Evolutionary conservation across 2,888 invertebrate genomes (phyloP).

Genomic region (Alentia gelatinosa): DNA sequence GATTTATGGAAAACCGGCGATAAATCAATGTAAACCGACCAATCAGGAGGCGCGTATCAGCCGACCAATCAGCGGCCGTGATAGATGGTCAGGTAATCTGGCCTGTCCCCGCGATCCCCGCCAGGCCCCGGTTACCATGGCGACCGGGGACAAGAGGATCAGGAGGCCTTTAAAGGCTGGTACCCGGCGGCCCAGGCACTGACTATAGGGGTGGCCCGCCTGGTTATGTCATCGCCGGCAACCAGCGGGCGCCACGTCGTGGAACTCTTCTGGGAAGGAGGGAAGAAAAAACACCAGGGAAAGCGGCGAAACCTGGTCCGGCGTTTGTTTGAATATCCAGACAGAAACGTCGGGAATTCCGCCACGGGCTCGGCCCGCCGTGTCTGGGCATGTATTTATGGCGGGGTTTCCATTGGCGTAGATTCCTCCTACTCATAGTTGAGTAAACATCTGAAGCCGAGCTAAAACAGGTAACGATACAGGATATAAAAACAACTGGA

Average conservation of each 20-base stretch:
- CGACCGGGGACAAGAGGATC: background rate
- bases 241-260: too few species aligned
- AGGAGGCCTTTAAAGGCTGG: background rate
- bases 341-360: too few species aligned
- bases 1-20: constrained; percentile 1
- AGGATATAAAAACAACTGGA: too few species aligned
- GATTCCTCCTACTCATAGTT: too few species aligned
- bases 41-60: background rate
- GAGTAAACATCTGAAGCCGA: too few species aligned
- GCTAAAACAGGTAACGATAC: too few species aligned
- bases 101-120: background rate
- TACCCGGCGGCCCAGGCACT: background rate
- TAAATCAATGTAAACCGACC: constrained; percentile 16
- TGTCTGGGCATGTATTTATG: too few species aligned
- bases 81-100: constrained; percentile 15
- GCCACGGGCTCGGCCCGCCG: too few species aligned
- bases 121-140: background rate
- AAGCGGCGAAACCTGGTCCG: too few species aligned
- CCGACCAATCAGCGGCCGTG: background rate
- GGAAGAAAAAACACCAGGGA: background rate
- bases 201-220: background rate
- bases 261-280: background rate
- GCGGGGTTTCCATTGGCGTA: too few species aligned
- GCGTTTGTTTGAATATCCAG: too few species aligned
- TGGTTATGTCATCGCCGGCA: background rate